These are phyloP conservation scores for Papio anubis DNA, from an alignment of 2,113 vertebrate species.

Conservation along the genomic window DNA sequence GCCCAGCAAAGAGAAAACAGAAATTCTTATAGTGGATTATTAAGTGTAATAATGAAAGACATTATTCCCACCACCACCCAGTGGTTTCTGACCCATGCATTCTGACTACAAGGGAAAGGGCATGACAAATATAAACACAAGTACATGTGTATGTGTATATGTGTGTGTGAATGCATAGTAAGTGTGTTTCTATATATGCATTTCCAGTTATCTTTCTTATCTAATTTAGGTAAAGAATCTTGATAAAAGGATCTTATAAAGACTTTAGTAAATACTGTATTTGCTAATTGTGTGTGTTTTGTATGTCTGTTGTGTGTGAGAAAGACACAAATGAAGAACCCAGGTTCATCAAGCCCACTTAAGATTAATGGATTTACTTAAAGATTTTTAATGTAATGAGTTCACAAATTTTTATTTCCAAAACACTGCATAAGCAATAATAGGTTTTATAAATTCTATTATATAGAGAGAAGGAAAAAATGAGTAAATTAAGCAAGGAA, in stretches of 20 bases:
- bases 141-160: neutral
- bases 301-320: neutral
- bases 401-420: slow-evolving; percentile 24
- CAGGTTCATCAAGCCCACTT: neutral
- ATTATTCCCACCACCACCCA: neutral
- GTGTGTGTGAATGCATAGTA: fast-evolving
- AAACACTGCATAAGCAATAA: slow-evolving; percentile 21
- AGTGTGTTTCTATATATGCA: neutral
- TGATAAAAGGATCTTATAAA: neutral
- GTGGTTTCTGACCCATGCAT: neutral
- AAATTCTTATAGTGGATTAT: neutral
- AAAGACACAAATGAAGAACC: neutral
- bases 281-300: neutral
- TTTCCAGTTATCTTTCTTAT: neutral
- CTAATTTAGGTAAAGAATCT: neutral
- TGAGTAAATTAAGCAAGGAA: slow-evolving; percentile 56
- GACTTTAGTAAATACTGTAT: neutral
- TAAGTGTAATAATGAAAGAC: neutral
- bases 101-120: neutral
- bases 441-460: slow-evolving; percentile 37
- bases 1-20: neutral
- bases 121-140: neutral
- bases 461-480: slow-evolving; percentile 39
- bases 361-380: slow-evolving; percentile 32
- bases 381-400: slow-evolving; percentile 39